Conservation (phyloP, 2,113 vertebrate genomes). For the Helogale parvula region DNA sequence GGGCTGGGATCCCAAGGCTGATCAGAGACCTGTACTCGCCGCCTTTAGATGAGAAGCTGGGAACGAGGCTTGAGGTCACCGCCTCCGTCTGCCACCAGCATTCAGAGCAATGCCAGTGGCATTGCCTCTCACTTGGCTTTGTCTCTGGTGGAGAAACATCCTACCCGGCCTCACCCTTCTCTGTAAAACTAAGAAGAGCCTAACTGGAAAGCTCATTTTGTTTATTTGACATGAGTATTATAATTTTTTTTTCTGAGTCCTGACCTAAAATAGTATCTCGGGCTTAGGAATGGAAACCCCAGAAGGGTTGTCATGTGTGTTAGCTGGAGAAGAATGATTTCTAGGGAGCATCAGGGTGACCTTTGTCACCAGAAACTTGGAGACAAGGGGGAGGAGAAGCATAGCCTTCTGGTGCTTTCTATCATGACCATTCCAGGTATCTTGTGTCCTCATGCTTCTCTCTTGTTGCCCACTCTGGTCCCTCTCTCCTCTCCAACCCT, state of each 20-base stretch:
- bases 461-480: neutral
- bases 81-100: neutral
- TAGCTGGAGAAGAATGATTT: neutral
- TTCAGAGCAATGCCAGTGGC: too few relatives aligned
- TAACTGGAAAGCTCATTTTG: neutral
- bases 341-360: neutral
- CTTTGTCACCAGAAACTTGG: neutral
- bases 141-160: neutral
- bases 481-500: neutral
- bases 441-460: neutral
- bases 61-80: neutral
- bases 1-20: neutral
- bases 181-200: neutral
- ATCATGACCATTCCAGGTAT: neutral
- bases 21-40: accelerated
- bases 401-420: neutral
- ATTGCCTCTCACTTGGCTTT: neutral
- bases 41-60: neutral
- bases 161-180: neutral
- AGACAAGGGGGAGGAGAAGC: neutral
- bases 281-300: neutral
- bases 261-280: neutral
- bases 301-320: neutral
- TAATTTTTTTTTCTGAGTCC: neutral
- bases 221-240: neutral